Evolutionary conservation across 2,888 invertebrate species (phyloP).

Genomic region (Dexiosoma caninum): DNA sequence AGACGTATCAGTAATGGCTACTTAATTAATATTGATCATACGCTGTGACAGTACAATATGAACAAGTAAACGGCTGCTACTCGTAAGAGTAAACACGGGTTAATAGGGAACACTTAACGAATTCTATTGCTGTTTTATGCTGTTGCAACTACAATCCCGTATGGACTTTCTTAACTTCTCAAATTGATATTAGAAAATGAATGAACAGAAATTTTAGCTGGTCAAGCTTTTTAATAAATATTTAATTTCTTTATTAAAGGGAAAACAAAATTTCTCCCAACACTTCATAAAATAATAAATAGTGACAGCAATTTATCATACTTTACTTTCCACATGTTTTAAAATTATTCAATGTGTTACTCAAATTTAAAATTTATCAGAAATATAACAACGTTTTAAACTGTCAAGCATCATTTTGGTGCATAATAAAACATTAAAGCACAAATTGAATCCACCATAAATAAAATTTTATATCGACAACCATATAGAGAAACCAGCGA

Average conservation of each 20-base stretch:
- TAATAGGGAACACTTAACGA: not conserved
- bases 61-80: not conserved
- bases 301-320: not conserved
- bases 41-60: not conserved
- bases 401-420: constrained; percentile 33
- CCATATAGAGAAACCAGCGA: not conserved
- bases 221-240: not conserved
- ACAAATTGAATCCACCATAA: constrained; percentile 39
- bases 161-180: too few species aligned
- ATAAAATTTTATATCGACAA: not conserved
- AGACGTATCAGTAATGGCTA: not conserved
- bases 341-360: not conserved
- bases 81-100: not conserved
- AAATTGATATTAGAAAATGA: too few species aligned
- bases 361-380: constrained; percentile 15
- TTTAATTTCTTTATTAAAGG: not conserved
- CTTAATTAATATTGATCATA: constrained; percentile 41
- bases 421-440: constrained; percentile 33
- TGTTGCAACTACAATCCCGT: too few species aligned
- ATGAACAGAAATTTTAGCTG: too few species aligned
- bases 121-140: too few species aligned
- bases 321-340: too few species aligned
- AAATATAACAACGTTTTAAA: not conserved
- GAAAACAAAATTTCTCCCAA: not conserved
- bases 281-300: not conserved